Percentiles rank a stretch among this genome's conserved stretches.
Conservation (phyloP, 2,113 vertebrate genomes). For the Microcebus murinus region DNA sequence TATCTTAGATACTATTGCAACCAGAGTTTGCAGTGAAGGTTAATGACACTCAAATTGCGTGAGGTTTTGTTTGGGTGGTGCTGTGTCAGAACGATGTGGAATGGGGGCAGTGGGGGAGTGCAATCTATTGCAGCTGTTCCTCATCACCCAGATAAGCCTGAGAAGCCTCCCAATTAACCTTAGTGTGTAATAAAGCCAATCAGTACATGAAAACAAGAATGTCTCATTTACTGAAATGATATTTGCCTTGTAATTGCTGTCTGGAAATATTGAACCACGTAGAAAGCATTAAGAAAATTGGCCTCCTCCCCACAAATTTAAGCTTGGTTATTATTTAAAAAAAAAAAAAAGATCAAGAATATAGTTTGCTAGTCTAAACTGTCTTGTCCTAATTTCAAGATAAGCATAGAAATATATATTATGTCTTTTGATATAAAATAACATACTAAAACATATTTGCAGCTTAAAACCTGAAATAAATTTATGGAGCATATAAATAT, state of each 20-base stretch:
- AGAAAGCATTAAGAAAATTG: constrained; percentile 53
- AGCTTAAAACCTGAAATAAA: constrained; percentile 40
- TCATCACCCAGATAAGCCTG: constrained; percentile 58
- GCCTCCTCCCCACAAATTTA: constrained; percentile 54
- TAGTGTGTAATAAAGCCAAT: constrained; percentile 34
- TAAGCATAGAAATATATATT: background rate
- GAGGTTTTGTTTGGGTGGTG: background rate
- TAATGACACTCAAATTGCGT: background rate
- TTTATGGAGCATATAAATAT: background rate
- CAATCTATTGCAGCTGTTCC: constrained; percentile 66
- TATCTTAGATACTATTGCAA: background rate
- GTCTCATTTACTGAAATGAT: constrained; percentile 76
- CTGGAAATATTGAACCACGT: constrained; percentile 53
- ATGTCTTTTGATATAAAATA: background rate
- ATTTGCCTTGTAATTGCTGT: constrained; percentile 70
- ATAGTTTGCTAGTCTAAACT: constrained; percentile 21
- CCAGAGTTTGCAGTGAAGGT: background rate
- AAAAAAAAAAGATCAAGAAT: background rate
- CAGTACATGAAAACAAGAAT: constrained; percentile 61
- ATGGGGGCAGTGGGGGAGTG: background rate
- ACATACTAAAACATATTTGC: background rate
- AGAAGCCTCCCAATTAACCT: constrained; percentile 71
- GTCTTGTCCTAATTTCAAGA: background rate
- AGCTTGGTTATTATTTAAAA: background rate
- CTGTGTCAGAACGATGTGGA: background rate